Percentiles rank a stretch among this genome's conserved stretches.
These are phyloP conservation scores for Perithous albicinctus DNA, from an alignment of 2,888 invertebrate species.

Conservation along the genomic window DNA sequence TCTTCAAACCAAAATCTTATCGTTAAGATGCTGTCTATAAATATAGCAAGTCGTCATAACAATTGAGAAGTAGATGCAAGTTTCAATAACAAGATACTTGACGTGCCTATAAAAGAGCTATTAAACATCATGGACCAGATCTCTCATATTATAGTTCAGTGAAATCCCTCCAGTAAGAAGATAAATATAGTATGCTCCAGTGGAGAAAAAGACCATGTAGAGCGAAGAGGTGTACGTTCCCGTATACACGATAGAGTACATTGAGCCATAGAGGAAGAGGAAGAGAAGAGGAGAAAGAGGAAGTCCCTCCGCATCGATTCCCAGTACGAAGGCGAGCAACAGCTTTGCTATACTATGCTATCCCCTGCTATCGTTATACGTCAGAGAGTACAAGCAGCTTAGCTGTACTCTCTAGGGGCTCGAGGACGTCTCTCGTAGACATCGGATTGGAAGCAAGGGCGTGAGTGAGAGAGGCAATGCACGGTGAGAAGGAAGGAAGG, in stretches of 20 bases:
- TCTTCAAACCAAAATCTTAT: background rate
- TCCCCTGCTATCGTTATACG: constrained; percentile 56
- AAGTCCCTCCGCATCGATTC: constrained; percentile 51
- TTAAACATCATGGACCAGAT: background rate
- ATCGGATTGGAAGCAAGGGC: constrained; percentile 50
- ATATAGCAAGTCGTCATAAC: background rate
- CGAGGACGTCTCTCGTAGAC: constrained; percentile 47
- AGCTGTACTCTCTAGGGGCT: constrained; percentile 46
- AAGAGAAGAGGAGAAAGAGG: constrained; percentile 14
- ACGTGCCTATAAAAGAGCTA: background rate
- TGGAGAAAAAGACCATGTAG: background rate
- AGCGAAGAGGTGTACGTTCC: background rate
- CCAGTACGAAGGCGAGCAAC: constrained; percentile 49
- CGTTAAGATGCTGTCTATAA: background rate
- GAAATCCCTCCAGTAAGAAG: constrained; percentile 31
- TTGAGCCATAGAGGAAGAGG: constrained; percentile 3
- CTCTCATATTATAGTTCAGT: constrained; percentile 8
- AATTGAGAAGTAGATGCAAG: background rate
- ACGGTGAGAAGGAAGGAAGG: constrained; percentile 44
- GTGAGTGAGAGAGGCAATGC: constrained; percentile 25
- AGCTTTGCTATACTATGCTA: constrained; percentile 40
- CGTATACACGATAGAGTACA: constrained; percentile 20
- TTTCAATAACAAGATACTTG: background rate
- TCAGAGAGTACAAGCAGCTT: constrained; percentile 62
- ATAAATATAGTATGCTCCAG: constrained; percentile 13